Evolutionary conservation across 2,113 vertebrate genomes (phyloP), one percentile per base, ranked within the genome.

Genomic region (Leptocoma aspasia): DNA sequence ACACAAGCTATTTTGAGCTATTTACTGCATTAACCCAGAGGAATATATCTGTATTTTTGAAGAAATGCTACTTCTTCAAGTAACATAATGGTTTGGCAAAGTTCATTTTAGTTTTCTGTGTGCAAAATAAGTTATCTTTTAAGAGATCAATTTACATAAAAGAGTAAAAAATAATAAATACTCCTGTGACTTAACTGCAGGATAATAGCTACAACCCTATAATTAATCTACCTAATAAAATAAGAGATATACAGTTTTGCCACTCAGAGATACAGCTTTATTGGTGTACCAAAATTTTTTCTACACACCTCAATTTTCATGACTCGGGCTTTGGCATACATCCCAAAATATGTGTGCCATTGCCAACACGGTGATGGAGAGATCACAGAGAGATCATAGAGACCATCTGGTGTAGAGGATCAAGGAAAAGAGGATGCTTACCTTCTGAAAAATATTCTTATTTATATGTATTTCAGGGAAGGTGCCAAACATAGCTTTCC

Each of bases 161-260:
- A 68, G 28, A 59, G 35, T 70, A 33, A 78, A 90, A 86, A 82
- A 69, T 37, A 60, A 64, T 28, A 35, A 89, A 59, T 54, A 52
- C 14, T 64, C 9, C 17, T 49, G 44, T 73, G 56, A 90, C 75
- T 91, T 92, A 93, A 73, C 59, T 53, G 24, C 27, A 28, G 39
- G n/a, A 24, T 52, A 59, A 77, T 52, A 88, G 64, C 24, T 70
- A 70, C 35, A 77, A 52, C 22, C 13, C 47, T 70, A 60, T 60
- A 88, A 86, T 81, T 86, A 88, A 60, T 64, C 56, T 86, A 24
- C 64, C 27, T 73, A 91, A 95, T 80, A 80, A 92, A 90, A 35
- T 47, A 72, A 76, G 39, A 89, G 31, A 63, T 27, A 86, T 22
- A 42, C 35, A 56, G 30, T 89, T 93, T 92, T 60, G 68, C 31